Base-by-base conservation (phyloP, 1,140 invertebrate species). In the Stegodyphus dumicola region DNA sequence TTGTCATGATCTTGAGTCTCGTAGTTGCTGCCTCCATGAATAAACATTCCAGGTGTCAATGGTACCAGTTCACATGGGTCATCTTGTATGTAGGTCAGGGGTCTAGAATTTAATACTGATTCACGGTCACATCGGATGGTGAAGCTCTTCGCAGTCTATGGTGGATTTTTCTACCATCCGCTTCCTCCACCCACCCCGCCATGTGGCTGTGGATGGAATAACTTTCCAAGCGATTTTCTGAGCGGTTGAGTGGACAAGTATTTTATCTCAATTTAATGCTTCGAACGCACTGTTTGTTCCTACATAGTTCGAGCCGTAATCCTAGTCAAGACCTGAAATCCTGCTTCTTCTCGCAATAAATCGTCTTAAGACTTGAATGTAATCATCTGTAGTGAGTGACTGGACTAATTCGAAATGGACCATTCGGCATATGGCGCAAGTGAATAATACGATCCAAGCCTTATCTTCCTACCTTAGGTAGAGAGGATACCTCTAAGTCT, bases 401-500 rank as follows among this genome's bases (percentile, higher is more conserved):
- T 11, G 51, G 5, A 81, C 5, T 18, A 69, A n/a, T 73, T 81
- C 78, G 5, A 81, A 53, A 51, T 81, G 78, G 11, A 81, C 54
- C 13, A 60, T 60, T 13, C 60, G 64, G 9, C 10, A 67, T 15
- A 51, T 9, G n/a, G 64, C 49, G 48, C 77, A 78, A 7, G 77
- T 78, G 52, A 65, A 78, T 7, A 78, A 6, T 17, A 52, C 6
- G 6, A 78, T 78, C 77, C 77, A 78, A n/a, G 52, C 56, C 33
- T 78, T 65, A 6, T 69, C 15, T 18, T 56, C 13, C 54, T 86
- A 87, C 77, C 88, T 89, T 6, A 90, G 75, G 83, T 77, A 88
- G 5, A 90, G 54, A 11, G 89, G 85, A 87, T 1, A 90, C 77
- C 86, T 90, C 88, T 79, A 90, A 90, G 2, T 87, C 87, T 33